phyloP scores from a whole-genome alignment of 1,140 invertebrate genomes.

The Drosophila azteca region DNA sequence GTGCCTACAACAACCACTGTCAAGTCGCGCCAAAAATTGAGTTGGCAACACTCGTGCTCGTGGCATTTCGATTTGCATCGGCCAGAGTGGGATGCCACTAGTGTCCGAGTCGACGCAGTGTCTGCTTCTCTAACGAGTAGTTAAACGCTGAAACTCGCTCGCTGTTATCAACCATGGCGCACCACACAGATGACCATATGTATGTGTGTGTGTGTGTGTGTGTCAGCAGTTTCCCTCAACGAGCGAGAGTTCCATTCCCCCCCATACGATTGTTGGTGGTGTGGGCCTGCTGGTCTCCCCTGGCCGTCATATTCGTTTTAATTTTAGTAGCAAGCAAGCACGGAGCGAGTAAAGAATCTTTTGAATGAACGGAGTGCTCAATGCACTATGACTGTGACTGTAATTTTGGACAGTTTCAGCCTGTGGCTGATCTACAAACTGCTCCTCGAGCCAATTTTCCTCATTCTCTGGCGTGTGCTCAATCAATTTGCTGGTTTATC shows the following conservation, averaged over 20 bases:
- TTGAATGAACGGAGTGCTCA: constrained; percentile 22
- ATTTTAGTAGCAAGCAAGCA: constrained; percentile 45
- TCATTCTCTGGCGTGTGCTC: constrained; percentile 51
- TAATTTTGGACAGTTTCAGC: constrained; percentile 64
- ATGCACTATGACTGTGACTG: constrained; percentile 70
- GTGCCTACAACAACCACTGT: constrained; percentile 68
- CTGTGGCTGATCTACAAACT: constrained; percentile 70
- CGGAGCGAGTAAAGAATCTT: constrained; percentile 13
- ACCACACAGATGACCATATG: constrained; percentile 39
- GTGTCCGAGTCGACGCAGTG: constrained; percentile 20
- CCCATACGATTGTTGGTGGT: constrained; percentile 19
- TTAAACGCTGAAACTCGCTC: constrained; percentile 15
- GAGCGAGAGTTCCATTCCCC: constrained; percentile 6
- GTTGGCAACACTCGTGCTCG: constrained; percentile 65
- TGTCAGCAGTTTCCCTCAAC: constrained; percentile 56
- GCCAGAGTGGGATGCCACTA: constrained; percentile 47
- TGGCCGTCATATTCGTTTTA: constrained; percentile 22
- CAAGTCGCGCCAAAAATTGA: constrained; percentile 72
- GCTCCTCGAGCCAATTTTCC: constrained; percentile 42
- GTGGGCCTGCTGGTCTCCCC: constrained; percentile 35
- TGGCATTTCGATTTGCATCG: constrained; percentile 34
- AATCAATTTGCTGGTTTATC: constrained; percentile 43
- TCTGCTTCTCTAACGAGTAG: constrained; percentile 21
- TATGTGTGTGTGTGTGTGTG: constrained; percentile 29
- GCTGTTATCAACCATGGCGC: constrained; percentile 38